phyloP scores from a whole-genome alignment of 2,888 invertebrate genomes.

The Aleiodes alternator region DNA sequence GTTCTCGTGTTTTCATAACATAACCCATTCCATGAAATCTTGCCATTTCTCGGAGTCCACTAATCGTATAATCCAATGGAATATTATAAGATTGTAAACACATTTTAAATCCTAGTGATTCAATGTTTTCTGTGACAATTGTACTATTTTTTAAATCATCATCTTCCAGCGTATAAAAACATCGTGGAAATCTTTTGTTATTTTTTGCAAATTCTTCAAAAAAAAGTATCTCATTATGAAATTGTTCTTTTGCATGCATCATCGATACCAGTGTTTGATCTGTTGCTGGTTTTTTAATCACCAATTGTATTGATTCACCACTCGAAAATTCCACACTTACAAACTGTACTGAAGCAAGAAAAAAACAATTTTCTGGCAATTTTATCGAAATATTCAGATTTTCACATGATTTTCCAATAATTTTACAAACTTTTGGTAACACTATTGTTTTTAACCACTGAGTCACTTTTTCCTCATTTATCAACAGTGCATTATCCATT shows the following conservation, averaged over 20 bases:
- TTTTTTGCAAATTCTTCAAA: conserved; percentile 57
- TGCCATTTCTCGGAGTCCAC: conserved; percentile 64
- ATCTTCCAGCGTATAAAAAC: conserved; percentile 47
- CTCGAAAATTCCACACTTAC: conserved; percentile 50
- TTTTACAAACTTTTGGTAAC: conserved; percentile 46
- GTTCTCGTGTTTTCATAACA: conserved; percentile 58
- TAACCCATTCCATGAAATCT: conserved; percentile 67
- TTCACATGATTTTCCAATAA: conserved; percentile 43
- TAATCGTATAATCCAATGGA: conserved; percentile 60
- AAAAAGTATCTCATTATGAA: conserved; percentile 69
- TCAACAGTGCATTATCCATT: not conserved
- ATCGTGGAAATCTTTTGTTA: conserved; percentile 49
- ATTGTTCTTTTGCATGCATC: conserved; percentile 50
- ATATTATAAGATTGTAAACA: conserved; percentile 52
- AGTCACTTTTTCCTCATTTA: conserved; percentile 31
- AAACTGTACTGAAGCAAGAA: conserved; percentile 56
- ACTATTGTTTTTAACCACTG: conserved; percentile 52
- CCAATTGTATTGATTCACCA: conserved; percentile 43
- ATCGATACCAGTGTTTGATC: not conserved
- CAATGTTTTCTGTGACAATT: conserved; percentile 63
- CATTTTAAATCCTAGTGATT: conserved; percentile 55
- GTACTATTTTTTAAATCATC: conserved; percentile 48
- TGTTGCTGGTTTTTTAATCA: conserved; percentile 56
- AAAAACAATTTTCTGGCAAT: conserved; percentile 53
- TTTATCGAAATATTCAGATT: conserved; percentile 52